Evolutionary conservation across 2,113 vertebrate genomes (phyloP).

Genomic region (Micronycteris hirsuta): DNA sequence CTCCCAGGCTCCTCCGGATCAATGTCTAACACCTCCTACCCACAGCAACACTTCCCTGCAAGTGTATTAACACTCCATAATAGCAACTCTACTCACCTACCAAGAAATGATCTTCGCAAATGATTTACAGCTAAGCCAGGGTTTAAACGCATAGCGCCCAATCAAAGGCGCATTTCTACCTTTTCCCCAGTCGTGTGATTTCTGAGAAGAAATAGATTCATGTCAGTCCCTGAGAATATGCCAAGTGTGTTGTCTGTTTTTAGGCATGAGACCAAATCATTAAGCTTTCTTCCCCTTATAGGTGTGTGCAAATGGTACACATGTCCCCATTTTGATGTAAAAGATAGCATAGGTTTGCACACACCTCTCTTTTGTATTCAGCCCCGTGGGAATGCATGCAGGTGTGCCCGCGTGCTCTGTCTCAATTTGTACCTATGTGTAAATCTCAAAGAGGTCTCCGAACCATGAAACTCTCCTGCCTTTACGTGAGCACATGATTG

Average conservation of each 20-base stretch:
- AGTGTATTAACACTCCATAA: slow-evolving; percentile 53
- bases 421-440: neutral
- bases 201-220: slow-evolving; percentile 9
- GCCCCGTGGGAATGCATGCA: neutral
- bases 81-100: slow-evolving; percentile 58
- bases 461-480: neutral
- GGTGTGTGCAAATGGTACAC: neutral
- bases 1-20: slow-evolving; percentile 68
- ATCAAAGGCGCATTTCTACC: slow-evolving; percentile 59
- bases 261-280: neutral
- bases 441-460: neutral
- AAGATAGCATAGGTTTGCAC: neutral
- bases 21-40: slow-evolving; percentile 64
- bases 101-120: slow-evolving; percentile 57
- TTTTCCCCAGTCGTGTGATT: slow-evolving; percentile 45
- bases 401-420: neutral
- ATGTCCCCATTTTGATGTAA: neutral
- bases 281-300: neutral
- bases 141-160: slow-evolving; percentile 54
- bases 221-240: slow-evolving; percentile 42
- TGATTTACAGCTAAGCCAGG: slow-evolving; percentile 58
- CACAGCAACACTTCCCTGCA: slow-evolving; percentile 46
- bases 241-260: slow-evolving; percentile 14
- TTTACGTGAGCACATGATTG: neutral
- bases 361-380: neutral